Evolutionary conservation across 2,113 vertebrate species (phyloP).

Genomic region (Cromileptes altivelis): DNA sequence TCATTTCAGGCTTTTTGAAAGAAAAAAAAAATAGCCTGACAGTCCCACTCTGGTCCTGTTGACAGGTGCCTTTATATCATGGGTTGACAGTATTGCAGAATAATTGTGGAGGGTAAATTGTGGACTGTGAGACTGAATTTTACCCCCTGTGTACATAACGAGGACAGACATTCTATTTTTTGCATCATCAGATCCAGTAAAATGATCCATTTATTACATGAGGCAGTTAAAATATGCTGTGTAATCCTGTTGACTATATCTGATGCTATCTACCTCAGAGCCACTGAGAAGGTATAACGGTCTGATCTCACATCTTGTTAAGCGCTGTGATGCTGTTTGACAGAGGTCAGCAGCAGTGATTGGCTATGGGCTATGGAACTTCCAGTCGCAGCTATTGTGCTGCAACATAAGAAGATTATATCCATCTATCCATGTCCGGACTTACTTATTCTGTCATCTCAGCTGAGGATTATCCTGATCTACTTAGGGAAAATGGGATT

Average conservation of each 20-base stretch:
- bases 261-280: slow-evolving; percentile 17
- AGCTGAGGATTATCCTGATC: slow-evolving; percentile 75
- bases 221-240: neutral
- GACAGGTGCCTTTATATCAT: neutral
- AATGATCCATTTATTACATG: neutral
- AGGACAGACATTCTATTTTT: neutral
- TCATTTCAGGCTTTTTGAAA: slow-evolving; percentile 28
- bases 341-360: slow-evolving; percentile 46
- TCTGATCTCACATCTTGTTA: slow-evolving; percentile 42
- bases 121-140: neutral
- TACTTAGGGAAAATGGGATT: slow-evolving; percentile 76
- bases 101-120: neutral
- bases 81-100: neutral
- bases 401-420: slow-evolving; percentile 69
- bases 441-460: slow-evolving; percentile 71
- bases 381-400: slow-evolving; percentile 53
- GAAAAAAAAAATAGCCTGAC: neutral
- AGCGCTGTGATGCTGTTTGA: slow-evolving; percentile 45
- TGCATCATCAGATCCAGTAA: neutral
- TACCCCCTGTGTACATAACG: neutral
- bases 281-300: slow-evolving; percentile 3
- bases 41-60: neutral
- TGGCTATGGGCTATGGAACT: slow-evolving; percentile 36
- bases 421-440: slow-evolving; percentile 67
- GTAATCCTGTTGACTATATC: neutral